A percentile compares a stretch with the other conserved stretches of the same genome.
These are phyloP conservation scores for Schizothorax lantsangensis DNA, from an alignment of 2,797 vertebrate genomes.

Conservation along the genomic window DNA sequence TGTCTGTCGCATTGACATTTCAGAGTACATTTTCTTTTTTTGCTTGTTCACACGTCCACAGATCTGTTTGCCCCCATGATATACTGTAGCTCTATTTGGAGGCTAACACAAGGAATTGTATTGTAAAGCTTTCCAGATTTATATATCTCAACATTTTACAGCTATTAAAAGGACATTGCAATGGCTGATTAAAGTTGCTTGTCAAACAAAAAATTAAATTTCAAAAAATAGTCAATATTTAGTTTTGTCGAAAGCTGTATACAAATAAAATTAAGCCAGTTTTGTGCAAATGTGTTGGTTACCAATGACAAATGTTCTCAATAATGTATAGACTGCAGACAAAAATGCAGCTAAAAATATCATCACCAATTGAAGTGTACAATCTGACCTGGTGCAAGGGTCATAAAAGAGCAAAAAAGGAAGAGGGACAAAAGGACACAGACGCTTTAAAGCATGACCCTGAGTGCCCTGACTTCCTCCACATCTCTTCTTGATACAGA, in stretches of 20 bases:
- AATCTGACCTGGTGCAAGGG: neutral
- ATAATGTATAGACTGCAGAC: neutral
- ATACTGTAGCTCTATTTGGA: neutral
- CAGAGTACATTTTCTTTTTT: neutral
- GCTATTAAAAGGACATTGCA: neutral
- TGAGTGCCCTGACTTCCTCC: neutral
- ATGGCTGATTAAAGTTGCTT: neutral
- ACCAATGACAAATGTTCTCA: neutral
- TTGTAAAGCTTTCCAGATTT: neutral
- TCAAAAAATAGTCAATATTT: neutral
- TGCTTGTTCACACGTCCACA: neutral
- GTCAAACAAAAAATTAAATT: no score
- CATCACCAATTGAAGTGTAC: neutral
- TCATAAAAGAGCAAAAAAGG: neutral
- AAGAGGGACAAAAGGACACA: neutral
- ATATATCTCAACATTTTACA: neutral
- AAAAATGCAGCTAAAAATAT: neutral
- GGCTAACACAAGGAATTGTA: neutral
- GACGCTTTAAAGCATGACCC: constrained; percentile 18
- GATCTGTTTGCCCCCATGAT: neutral
- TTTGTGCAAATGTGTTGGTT: neutral
- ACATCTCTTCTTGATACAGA: constrained; percentile 16
- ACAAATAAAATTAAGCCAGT: neutral
- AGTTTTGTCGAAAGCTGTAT: neutral
- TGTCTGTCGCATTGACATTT: neutral